phyloP scores from a whole-genome alignment of 2,797 vertebrate species.

The Dendrocincla fuliginosa region DNA sequence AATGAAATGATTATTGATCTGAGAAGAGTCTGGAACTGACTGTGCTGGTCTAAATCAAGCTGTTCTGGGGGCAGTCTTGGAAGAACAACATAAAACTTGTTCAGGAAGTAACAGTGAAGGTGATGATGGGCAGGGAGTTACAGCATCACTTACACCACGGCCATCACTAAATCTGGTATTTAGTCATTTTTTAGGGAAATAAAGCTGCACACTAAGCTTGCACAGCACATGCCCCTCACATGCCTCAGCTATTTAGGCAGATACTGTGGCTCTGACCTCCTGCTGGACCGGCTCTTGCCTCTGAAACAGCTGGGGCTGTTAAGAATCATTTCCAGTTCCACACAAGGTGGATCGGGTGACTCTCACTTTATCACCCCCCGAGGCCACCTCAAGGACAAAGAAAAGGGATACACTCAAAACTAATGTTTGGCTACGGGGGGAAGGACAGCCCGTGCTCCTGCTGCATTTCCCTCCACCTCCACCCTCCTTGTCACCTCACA shows the following conservation, averaged over 20 bases:
- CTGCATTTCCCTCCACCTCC: background rate
- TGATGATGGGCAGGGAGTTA: background rate
- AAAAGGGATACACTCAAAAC: conserved; percentile 82
- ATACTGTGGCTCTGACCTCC: conserved; percentile 46
- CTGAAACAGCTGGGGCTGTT: conserved; percentile 87
- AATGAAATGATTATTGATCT: background rate
- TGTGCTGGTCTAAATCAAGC: background rate
- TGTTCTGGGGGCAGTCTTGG: background rate
- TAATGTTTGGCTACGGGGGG: conserved; percentile 84
- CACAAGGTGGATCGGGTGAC: conserved; percentile 88
- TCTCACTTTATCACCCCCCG: conserved; percentile 93
- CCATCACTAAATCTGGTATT: accelerated
- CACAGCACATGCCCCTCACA: background rate
- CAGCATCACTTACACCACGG: accelerated
- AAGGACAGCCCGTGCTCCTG: background rate
- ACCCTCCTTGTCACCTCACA: background rate
- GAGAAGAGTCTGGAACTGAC: background rate
- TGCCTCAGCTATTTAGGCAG: background rate
- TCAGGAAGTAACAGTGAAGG: background rate
- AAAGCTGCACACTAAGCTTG: background rate
- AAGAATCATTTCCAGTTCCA: conserved; percentile 89
- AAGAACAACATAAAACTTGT: background rate
- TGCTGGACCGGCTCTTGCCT: conserved; percentile 56
- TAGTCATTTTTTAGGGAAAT: background rate
- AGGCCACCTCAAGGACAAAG: conserved; percentile 94